Evolutionary conservation across 2,888 invertebrate genomes (phyloP), one percentile per base, ranked within the genome.

Genomic region (Trachelus stipa): DNA sequence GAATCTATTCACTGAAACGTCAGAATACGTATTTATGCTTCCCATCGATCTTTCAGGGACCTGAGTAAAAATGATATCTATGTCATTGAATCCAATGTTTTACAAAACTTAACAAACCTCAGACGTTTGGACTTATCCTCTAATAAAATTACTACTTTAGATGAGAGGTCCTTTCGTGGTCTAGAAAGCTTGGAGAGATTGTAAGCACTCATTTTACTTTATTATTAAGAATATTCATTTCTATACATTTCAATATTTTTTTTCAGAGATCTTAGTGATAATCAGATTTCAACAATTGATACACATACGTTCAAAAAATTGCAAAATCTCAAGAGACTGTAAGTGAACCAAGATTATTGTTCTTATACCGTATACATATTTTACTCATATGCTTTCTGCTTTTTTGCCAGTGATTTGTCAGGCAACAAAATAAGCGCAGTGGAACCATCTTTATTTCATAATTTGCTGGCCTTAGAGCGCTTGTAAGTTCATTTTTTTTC

Each of bases 221-320:
- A 34, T 68, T 34, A 74, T 68, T 68, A 79, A 73, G 30, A 34
- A 79, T 82, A 69, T 69, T 75, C 68, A 40, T 56, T 76, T 77
- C 68, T 77, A 79, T 34, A 69, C 33, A 56, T 73, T 37, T 71
- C 15, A 68, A 69, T 76, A 31, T 78, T 76, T 79, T 79, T 79
- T 87, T 91, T 92, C 92, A 96, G 96, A 87, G 96, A 97, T 92
- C 92, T 98, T 76, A 96, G 96, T 88, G 95, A 94, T 88, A 98
- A 97, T 90, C 94, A 95, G 85, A 95, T 98, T 88, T 93, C 94
- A 73, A 92, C 93, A 31, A 94, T 98, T 85, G 94, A 96, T 84
- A 94, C 94, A 4, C 94, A 95, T 86, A 95, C 96, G 76, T 97
- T 98, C 90, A 93, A 93, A 83, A 95, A 95, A 89, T 93, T 96